Evolutionary conservation across 2,113 vertebrate genomes (phyloP), one percentile per base, ranked within the genome.

Genomic region (Thalassoma bifasciatum): DNA sequence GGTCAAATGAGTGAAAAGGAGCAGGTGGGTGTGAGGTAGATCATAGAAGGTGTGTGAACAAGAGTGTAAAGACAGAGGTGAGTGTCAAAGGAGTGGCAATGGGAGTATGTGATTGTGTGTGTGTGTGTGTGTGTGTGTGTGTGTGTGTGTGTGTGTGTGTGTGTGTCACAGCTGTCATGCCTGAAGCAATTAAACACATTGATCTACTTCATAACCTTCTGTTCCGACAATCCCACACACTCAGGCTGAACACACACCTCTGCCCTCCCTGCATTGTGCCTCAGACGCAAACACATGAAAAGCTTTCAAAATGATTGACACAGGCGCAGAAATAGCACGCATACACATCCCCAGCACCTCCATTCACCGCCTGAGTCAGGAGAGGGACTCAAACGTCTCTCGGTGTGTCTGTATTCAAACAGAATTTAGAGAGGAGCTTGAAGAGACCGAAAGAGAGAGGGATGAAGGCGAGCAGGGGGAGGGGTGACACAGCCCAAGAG

Each of bases 161-260:
- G 65, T 54, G 59, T 81, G 85, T 83, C 75, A 80, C 77, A 88
- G 84, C 73, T 85, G 85, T 82, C 71, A 77, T 54, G 73, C 62
- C 66, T 79, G 75, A 79, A 72, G 73, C 83, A 72, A 82, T 86
- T 79, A 84, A 84, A 82, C 66, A 71, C 76, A 79, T 63, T 66
- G 57, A 87, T 89, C 72, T 69, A 66, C 79, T 75, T 79, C 63
- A 70, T 68, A 86, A 83, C 71, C 65, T 71, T 88, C 40, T 77
- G 81, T 83, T 85, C 49, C 30, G 65, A 40, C 63, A 66, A 24
- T 78, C 79, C 54, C 42, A 70, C 72, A 84, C 56, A 72, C 61
- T 38, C 66, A 59, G 46, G 19, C 50, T 66, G 34, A 84, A 80
- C 66, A 81, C 70, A 83, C 76, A 81, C 77, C 83, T 78, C 64